Base-by-base conservation (phyloP, 1,140 invertebrate species). In the Macrobrachium rosenbergii region DNA sequence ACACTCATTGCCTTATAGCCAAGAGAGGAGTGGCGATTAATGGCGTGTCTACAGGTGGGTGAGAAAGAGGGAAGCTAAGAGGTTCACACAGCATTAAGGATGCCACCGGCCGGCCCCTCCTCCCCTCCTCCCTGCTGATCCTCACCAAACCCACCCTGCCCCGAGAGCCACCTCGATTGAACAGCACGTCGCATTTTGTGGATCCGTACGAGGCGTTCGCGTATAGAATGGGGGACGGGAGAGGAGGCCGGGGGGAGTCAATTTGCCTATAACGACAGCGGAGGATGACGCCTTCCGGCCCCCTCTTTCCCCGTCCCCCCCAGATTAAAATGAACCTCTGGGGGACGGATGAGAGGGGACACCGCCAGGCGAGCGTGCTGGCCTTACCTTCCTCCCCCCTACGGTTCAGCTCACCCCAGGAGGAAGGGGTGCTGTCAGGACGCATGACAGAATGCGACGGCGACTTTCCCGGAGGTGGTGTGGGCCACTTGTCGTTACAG, bases 321-420 rank as follows among this genome's bases (percentile, higher is more conserved):
- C 52, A 52, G 52, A 52, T 52, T 52, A 52, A 52, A 52, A 52
- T 10, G 52, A 52, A 52, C 52, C 52, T 52, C 52, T 52, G 52
- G 52, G 52, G 52, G 52, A 52, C 52, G 52, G 52, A 52, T 52
- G 52, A 52, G 52, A 52, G 52, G 52, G 52, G 52, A 52, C 52
- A 52, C 52, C 52, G 52, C 52, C 52, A 52, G 52, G 52, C 52
- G 52, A 52, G 52, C 52, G 79, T 75, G 78, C 45, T 81, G 78
- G 85, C 85, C 85, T 87, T 87, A 87, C 85, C 85, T 87, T 87
- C 85, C 85, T 79, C 69, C 81, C 69, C 85, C 77, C 72, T 76
- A 21, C 75, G 45, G 45, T 67, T 69, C 62, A 67, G 78, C 85
- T 62, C 69, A 45, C 60, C 59, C 78, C 59, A 63, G 52, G 78